Evolutionary conservation across 2,113 vertebrate genomes (phyloP).

Genomic region (Pampusana beccarii): DNA sequence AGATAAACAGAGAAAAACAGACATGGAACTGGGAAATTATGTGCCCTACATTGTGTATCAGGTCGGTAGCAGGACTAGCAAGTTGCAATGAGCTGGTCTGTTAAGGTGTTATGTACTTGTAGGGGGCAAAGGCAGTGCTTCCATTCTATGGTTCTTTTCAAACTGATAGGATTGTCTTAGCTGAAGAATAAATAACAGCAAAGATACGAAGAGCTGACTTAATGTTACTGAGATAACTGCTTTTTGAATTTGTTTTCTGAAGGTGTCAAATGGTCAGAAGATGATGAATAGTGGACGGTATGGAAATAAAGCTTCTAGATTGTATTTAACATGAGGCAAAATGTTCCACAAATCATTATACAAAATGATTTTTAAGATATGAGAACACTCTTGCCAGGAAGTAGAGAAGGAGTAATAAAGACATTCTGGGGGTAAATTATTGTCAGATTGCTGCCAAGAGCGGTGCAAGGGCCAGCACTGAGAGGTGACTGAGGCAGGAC

Average conservation of each 20-base stretch:
- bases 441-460: neutral
- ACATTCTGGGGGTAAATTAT: neutral
- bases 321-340: neutral
- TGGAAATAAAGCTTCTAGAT: neutral
- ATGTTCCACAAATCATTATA: neutral
- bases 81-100: neutral
- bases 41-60: neutral
- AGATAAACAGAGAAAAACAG: neutral
- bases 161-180: neutral
- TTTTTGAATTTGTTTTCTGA: neutral
- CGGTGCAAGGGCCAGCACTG: accelerated
- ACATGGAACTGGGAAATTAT: neutral
- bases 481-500: neutral
- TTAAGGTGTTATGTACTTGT: accelerated
- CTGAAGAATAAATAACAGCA: neutral
- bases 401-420: neutral
- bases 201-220: neutral
- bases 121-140: neutral
- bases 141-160: neutral
- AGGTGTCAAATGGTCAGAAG: neutral
- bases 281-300: neutral
- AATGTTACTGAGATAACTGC: neutral
- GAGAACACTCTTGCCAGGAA: neutral
- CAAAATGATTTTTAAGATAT: neutral
- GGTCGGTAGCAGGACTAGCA: neutral